A percentile compares a stretch with the other conserved stretches of the same genome.
Conservation (phyloP, 2,888 invertebrate species). For the Teleiodes luculella region DNA sequence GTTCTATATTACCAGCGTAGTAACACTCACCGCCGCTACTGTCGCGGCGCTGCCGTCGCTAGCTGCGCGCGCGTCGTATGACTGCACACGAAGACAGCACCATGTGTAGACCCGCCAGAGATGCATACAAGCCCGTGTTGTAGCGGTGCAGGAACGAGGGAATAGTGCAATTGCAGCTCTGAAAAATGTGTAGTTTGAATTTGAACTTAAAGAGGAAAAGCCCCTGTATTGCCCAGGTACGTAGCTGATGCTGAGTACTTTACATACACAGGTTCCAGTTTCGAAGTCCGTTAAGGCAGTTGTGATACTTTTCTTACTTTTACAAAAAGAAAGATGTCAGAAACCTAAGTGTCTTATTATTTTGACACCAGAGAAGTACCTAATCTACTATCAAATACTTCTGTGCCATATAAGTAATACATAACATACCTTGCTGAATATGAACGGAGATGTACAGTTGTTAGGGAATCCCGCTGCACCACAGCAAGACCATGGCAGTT, state of each 20-base stretch:
- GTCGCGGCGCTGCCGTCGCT: constrained; percentile 56
- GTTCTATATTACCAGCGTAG: not conserved
- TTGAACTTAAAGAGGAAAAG: not conserved
- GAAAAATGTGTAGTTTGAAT: constrained; percentile 21
- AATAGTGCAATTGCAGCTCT: constrained; percentile 52
- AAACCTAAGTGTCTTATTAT: no score
- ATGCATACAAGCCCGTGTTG: constrained; percentile 44
- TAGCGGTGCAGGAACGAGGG: constrained; percentile 46
- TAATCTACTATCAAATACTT: no score
- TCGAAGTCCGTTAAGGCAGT: no score
- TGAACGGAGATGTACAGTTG: constrained; percentile 42
- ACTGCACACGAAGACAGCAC: constrained; percentile 56
- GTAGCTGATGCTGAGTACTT: no score
- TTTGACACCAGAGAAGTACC: no score
- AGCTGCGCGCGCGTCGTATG: constrained; percentile 53
- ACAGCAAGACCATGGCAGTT: constrained; percentile 61
- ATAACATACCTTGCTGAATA: constrained; percentile 37
- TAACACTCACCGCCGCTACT: constrained; percentile 38
- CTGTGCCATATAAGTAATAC: no score
- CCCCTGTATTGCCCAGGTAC: no score
- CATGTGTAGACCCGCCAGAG: constrained; percentile 46
- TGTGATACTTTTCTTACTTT: no score
- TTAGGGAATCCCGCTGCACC: constrained; percentile 38
- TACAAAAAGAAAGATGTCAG: no score
- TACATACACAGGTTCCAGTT: no score